These are phyloP conservation scores for Sebastes matsubarae DNA, from an alignment of 2,797 vertebrate species.

Conservation along the genomic window DNA sequence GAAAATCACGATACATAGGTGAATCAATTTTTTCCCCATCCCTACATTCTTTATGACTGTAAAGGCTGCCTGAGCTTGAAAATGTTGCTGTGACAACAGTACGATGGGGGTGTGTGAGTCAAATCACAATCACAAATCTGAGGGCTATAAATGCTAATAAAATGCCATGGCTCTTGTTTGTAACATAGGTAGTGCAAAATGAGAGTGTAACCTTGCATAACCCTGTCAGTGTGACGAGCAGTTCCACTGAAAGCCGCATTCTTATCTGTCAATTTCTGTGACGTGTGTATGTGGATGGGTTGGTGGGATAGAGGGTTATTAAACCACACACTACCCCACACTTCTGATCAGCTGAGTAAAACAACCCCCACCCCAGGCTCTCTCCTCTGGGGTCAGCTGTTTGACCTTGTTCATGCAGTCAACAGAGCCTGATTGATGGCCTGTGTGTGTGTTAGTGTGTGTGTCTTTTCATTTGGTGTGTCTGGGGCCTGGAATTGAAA, in stretches of 20 bases:
- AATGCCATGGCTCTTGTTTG: neutral
- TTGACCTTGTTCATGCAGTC: conserved; percentile 45
- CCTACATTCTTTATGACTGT: neutral
- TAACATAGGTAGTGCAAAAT: neutral
- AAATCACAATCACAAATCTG: neutral
- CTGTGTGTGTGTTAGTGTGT: neutral
- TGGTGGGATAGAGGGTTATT: neutral
- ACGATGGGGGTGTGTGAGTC: neutral
- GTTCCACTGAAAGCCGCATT: neutral
- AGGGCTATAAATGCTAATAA: neutral
- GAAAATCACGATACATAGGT: neutral
- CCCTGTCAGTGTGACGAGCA: neutral
- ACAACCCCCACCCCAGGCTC: conserved; percentile 10
- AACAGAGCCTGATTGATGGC: conserved; percentile 43
- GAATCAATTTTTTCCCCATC: too few relatives aligned
- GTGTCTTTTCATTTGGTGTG: neutral
- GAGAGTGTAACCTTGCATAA: neutral
- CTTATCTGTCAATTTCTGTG: neutral
- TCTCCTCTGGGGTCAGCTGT: conserved; percentile 35
- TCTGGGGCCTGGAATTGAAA: conserved; percentile 23
- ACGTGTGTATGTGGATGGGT: conserved; percentile 2
- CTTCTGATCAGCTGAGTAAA: conserved; percentile 44
- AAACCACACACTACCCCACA: neutral
- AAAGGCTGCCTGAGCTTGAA: neutral
- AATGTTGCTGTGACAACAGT: neutral